A percentile compares a stretch with the other conserved stretches of the same genome.
These are phyloP conservation scores for Meriones psammophilus DNA, from an alignment of 2,797 vertebrate species.

Conservation along the genomic window DNA sequence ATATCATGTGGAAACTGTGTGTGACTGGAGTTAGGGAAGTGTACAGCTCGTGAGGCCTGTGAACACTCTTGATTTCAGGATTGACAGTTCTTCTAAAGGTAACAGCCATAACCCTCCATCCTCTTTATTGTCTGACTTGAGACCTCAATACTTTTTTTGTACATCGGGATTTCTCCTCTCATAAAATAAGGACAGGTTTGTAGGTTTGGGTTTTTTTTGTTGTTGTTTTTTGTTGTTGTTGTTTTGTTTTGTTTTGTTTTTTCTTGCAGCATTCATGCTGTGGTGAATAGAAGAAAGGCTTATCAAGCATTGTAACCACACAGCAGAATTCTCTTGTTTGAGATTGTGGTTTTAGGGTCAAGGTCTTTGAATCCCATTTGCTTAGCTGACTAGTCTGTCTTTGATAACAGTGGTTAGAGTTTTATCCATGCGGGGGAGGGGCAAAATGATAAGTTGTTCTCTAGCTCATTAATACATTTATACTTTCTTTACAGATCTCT, in stretches of 20 bases:
- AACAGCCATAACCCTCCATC: background rate
- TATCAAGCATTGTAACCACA: background rate
- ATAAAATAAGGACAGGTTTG: background rate
- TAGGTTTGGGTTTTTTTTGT: too few species aligned
- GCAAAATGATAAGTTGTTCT: background rate
- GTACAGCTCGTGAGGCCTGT: background rate
- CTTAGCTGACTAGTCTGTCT: slow-evolving; percentile 56
- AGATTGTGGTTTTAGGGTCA: slow-evolving; percentile 38
- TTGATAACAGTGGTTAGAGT: slow-evolving; percentile 20
- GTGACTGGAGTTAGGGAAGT: background rate
- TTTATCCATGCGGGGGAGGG: slow-evolving; percentile 16
- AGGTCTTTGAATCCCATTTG: background rate
- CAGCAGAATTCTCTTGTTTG: slow-evolving; percentile 1
- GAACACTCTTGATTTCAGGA: background rate
- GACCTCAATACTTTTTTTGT: background rate
- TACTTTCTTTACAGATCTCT: background rate
- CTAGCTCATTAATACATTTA: background rate
- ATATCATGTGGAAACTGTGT: background rate
- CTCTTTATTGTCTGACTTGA: background rate
- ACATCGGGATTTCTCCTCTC: background rate
- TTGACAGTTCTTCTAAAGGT: background rate
- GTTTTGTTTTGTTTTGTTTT: too few species aligned
- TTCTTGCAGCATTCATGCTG: background rate
- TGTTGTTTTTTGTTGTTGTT: background rate
- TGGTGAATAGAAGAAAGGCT: background rate